Evolutionary conservation across 1,140 invertebrate species (phyloP).

Genomic region (Pseudomyrmex cubaensis): DNA sequence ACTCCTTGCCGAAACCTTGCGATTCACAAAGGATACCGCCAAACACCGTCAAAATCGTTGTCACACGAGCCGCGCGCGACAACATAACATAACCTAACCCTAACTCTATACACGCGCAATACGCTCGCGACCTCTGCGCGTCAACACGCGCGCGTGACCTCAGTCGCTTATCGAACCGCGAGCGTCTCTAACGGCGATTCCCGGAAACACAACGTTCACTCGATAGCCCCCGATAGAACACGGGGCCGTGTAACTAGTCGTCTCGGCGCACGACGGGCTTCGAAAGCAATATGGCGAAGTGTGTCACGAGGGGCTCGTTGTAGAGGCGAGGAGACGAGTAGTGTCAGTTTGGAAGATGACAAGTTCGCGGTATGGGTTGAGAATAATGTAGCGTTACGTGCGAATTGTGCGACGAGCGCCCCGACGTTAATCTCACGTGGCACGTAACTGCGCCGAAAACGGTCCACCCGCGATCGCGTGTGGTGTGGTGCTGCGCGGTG

Average conservation of each 20-base stretch:
- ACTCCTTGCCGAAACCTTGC: too few species aligned
- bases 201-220: slow-evolving; percentile 58
- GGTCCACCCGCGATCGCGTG: slow-evolving; percentile 65
- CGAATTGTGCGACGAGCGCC: slow-evolving; percentile 60
- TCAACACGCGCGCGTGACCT: slow-evolving; percentile 30
- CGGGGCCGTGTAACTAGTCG: slow-evolving; percentile 29
- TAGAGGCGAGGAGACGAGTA: slow-evolving; percentile 66
- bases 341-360: slow-evolving; percentile 78
- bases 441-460: slow-evolving; percentile 50
- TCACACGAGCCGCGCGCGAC: too few species aligned
- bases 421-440: slow-evolving; percentile 66
- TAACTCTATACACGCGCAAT: not conserved
- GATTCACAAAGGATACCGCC: not conserved
- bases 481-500: slow-evolving; percentile 56
- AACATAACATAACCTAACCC: not conserved
- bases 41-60: not conserved
- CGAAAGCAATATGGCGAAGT: slow-evolving; percentile 83
- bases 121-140: not conserved
- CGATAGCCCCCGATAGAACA: slow-evolving; percentile 62
- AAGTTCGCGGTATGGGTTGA: slow-evolving; percentile 77
- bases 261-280: slow-evolving; percentile 63
- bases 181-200: slow-evolving; percentile 69
- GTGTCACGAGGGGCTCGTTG: slow-evolving; percentile 81
- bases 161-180: slow-evolving; percentile 28
- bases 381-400: slow-evolving; percentile 76